Percentiles rank a stretch among this genome's conserved stretches.
phyloP scores from a whole-genome alignment of 2,797 vertebrate genomes.

The Onychomys leucogaster region DNA sequence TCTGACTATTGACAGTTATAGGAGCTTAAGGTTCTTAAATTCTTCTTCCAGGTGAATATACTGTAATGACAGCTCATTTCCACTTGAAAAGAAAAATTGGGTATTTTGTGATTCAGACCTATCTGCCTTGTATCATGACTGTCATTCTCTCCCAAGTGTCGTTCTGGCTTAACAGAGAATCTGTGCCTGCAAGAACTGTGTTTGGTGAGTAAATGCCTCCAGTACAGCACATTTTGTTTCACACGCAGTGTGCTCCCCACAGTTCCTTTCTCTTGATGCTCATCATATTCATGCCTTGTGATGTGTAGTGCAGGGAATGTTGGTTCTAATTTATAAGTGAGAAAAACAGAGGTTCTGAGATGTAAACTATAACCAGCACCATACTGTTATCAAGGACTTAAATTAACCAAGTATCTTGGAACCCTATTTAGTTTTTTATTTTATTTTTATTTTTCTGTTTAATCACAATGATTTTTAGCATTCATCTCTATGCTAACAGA shows the following conservation, averaged over 20 bases:
- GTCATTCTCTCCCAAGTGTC: slow-evolving; percentile 99
- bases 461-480: background rate
- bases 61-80: slow-evolving; percentile 99
- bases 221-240: background rate
- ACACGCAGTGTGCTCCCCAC: background rate
- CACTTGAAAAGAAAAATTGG: slow-evolving; percentile 99
- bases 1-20: slow-evolving; percentile 54
- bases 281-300: fast-evolving
- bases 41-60: slow-evolving; percentile 95
- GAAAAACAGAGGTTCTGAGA: background rate
- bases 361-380: background rate
- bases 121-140: slow-evolving; percentile 99
- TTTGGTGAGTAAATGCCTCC: slow-evolving; percentile 92
- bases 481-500: background rate
- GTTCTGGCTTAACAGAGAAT: slow-evolving; percentile 99
- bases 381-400: background rate
- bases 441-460: background rate
- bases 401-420: background rate
- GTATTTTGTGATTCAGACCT: slow-evolving; percentile 99
- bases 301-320: no score
- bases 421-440: background rate
- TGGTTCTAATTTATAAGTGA: background rate
- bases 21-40: slow-evolving; percentile 75
- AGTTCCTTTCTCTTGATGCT: background rate
- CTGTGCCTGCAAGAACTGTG: slow-evolving; percentile 97